Base-by-base conservation (phyloP, 1,140 invertebrate species). In the Calephelis nemesis region DNA sequence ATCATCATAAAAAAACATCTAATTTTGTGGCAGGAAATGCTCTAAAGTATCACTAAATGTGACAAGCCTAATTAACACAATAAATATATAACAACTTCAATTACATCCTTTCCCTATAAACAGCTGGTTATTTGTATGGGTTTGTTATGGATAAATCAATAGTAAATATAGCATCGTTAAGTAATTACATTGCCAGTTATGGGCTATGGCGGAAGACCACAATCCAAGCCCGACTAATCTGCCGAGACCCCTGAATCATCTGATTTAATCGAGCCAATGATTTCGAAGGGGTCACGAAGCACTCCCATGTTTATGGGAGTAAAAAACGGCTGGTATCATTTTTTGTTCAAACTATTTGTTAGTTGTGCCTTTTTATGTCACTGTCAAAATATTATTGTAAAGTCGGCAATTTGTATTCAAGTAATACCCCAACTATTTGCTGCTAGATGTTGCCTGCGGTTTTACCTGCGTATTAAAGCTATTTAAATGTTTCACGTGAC, bases 211-310 rank as follows among this genome's bases (percentile, higher is more conserved):
- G 58, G 58, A 60, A 60, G 58, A 40, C 5, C 58, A 60, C 30
- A 60, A 60, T 60, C 39, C 30, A 60, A 60, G 10, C 58, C 58
- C 39, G 30, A 60, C 58, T 60, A 60, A 60, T 60, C 58, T 68
- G 68, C 79, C 74, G 75, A 72, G 72, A 72, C 72, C 76, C 71
- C 82, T 90, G 87, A 90, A 88, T 90, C 84, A 87, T 82, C 76
- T 68, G 77, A 80, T 78, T 74, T 85, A 86, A 88, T 88, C 81
- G 84, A 81, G 79, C 79, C 76, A 79, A 76, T 79, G 81, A 86
- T 83, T 87, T 83, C 81, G 79, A 79, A 83, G 78, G 86, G 85
- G 82, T 88, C 87, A 88, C 82, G 82, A 84, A 78, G 78, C 78
- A 78, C 78, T 83, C 74, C 77, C 73, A 81, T 86, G 81, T 88